These are phyloP conservation scores for Cydia fagiglandana DNA, from an alignment of 1,140 invertebrate species.

Conservation along the genomic window DNA sequence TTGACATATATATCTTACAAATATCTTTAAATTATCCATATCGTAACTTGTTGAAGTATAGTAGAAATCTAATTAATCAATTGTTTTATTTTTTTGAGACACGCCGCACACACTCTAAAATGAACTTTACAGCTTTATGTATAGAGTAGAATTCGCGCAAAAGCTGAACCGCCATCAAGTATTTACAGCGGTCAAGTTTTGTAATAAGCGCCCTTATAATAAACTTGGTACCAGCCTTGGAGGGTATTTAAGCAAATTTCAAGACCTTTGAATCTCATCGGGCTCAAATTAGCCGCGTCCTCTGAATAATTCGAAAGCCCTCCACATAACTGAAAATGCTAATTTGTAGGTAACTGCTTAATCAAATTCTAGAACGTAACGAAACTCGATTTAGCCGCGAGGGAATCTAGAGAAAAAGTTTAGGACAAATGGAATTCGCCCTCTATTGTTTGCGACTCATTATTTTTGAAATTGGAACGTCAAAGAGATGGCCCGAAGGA, in stretches of 20 bases:
- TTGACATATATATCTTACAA: too few relatives aligned
- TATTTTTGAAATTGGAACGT: constrained; percentile 8
- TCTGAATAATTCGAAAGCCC: constrained; percentile 16
- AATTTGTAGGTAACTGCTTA: neutral
- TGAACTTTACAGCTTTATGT: neutral
- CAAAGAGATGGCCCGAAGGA: constrained; percentile 10
- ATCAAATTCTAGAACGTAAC: neutral
- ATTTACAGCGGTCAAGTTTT: constrained; percentile 6
- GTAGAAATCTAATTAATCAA: too few relatives aligned
- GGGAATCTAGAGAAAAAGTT: neutral
- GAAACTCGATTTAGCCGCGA: neutral
- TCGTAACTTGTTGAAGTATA: too few relatives aligned
- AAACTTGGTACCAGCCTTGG: neutral
- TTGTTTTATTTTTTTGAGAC: constrained; percentile 21
- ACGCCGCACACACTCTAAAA: neutral
- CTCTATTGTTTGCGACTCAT: constrained; percentile 11
- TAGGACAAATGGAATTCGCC: neutral
- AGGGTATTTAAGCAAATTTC: constrained; percentile 15
- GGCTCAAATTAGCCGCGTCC: neutral
- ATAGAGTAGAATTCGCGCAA: neutral
- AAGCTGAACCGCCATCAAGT: neutral
- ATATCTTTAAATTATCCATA: too few relatives aligned
- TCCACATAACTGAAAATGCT: constrained; percentile 9
- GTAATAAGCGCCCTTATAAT: constrained; percentile 7
- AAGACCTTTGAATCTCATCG: neutral